Evolutionary conservation across 2,888 invertebrate genomes (phyloP).

Genomic region (Chloroclysta siterata): DNA sequence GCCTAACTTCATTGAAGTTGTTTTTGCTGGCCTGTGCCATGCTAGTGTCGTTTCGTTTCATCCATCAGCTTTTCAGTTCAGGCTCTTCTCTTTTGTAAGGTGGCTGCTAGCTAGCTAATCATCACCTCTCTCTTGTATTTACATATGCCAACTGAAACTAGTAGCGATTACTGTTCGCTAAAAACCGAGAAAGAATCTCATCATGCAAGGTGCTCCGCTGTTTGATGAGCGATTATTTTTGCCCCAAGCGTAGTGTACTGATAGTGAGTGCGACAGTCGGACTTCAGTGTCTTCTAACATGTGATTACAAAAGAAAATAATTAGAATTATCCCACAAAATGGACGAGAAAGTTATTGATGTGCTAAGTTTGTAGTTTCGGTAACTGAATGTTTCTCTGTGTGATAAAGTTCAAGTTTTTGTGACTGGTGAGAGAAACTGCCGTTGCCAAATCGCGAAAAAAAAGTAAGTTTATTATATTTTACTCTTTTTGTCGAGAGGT

Average conservation of each 20-base stretch:
- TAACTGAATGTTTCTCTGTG: slow-evolving; percentile 49
- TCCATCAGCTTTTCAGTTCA: neutral
- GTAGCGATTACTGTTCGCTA: neutral
- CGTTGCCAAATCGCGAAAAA: slow-evolving; percentile 17
- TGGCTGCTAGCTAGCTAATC: neutral
- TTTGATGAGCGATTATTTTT: slow-evolving; percentile 18
- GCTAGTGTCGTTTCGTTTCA: too few species aligned
- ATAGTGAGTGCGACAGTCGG: slow-evolving; percentile 6
- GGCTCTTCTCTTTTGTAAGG: neutral
- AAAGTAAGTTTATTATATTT: slow-evolving; percentile 42
- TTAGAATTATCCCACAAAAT: slow-evolving; percentile 68
- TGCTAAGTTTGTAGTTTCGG: neutral
- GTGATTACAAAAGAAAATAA: slow-evolving; percentile 76
- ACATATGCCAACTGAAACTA: neutral
- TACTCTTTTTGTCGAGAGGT: slow-evolving; percentile 1
- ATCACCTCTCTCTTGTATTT: too few species aligned
- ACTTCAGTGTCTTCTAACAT: slow-evolving; percentile 58
- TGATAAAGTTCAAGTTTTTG: slow-evolving; percentile 35
- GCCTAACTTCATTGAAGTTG: slow-evolving; percentile 13
- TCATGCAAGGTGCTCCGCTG: slow-evolving; percentile 16
- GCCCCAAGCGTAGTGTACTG: slow-evolving; percentile 18
- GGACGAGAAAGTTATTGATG: slow-evolving; percentile 63
- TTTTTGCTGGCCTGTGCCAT: neutral
- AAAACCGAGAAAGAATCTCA: slow-evolving; percentile 1
- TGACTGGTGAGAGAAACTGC: slow-evolving; percentile 14